Evolutionary conservation across 2,888 invertebrate genomes (phyloP).

Genomic region (Mimumesa dahlbomi): DNA sequence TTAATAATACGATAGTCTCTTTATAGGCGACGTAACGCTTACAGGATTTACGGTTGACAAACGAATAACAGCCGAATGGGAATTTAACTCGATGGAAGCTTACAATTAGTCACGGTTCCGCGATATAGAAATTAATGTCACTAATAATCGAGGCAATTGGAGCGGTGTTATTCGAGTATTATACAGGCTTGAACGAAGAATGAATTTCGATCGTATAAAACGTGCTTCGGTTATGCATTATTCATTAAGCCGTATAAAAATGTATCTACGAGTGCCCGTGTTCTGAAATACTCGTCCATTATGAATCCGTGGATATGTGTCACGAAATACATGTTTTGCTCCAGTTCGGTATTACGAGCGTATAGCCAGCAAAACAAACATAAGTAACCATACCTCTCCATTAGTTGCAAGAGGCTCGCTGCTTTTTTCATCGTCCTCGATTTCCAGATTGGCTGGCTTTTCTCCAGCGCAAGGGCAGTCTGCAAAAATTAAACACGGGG

Average conservation of each 20-base stretch:
- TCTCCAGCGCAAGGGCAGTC: conserved; percentile 87
- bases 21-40: no score
- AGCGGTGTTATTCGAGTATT: neutral
- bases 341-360: conserved; percentile 30
- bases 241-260: conserved; percentile 7
- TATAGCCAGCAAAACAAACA: conserved; percentile 23
- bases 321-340: conserved; percentile 30
- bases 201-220: neutral
- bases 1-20: no score
- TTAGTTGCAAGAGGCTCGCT: conserved; percentile 87
- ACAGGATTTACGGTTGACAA: no score
- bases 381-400: conserved; percentile 79
- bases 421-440: conserved; percentile 85
- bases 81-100: no score
- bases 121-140: neutral
- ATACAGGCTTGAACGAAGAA: neutral
- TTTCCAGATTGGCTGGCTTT: conserved; percentile 84
- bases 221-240: conserved; percentile 1
- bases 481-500: conserved; percentile 73
- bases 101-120: no score
- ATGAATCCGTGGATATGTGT: conserved; percentile 24
- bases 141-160: neutral
- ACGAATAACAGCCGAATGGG: no score
- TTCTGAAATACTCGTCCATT: conserved; percentile 23
- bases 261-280: conserved; percentile 15